These are phyloP conservation scores for Micropoecilia bifurca DNA, from an alignment of 2,797 vertebrate species.

Conservation along the genomic window DNA sequence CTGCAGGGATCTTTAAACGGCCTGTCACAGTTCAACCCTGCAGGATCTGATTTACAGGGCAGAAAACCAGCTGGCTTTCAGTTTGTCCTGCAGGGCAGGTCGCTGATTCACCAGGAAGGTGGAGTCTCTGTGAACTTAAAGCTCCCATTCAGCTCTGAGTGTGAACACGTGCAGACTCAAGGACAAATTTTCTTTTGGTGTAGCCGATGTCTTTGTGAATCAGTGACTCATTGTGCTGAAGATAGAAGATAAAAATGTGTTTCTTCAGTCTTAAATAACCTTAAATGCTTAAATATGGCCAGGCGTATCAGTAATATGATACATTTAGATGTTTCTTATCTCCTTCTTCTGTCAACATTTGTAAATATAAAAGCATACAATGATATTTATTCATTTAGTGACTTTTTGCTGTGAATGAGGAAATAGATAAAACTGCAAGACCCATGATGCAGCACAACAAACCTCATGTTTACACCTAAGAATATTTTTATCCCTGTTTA, in stretches of 20 bases:
- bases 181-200: conserved; percentile 14
- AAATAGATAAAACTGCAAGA: not conserved
- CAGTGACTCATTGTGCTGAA: conserved; percentile 29
- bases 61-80: conserved; percentile 36
- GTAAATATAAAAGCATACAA: not conserved
- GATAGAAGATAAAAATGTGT: not conserved
- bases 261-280: not conserved
- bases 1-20: conserved; percentile 16
- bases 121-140: conserved; percentile 28
- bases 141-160: conserved; percentile 34
- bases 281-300: not conserved
- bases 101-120: conserved; percentile 30
- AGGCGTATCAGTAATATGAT: not conserved
- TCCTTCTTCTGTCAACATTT: not conserved
- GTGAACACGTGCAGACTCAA: conserved; percentile 16
- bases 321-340: not conserved
- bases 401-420: not conserved
- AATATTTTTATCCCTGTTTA: not conserved
- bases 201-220: conserved; percentile 28
- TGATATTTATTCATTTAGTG: not conserved
- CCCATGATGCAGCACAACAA: not conserved
- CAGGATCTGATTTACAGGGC: not conserved
- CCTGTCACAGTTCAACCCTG: conserved; percentile 3
- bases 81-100: conserved; percentile 34
- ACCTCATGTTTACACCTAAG: not conserved